Conservation (phyloP, 2,797 vertebrate genomes). For the Rhyacichthys aspro region DNA sequence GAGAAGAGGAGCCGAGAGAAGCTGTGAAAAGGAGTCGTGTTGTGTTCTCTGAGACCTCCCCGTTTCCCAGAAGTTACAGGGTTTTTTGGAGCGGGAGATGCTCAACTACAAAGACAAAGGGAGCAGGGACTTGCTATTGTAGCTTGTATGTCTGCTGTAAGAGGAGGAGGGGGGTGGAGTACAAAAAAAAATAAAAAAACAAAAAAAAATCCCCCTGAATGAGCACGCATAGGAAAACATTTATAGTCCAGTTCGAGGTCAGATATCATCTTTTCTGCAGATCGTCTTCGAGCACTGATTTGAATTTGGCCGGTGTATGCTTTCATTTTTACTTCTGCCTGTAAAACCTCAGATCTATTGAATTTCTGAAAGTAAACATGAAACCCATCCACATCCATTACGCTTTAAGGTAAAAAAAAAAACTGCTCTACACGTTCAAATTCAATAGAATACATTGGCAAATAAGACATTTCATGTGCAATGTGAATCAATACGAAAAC, state of each 20-base stretch:
- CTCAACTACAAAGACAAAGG: conserved; percentile 74
- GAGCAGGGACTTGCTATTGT: conserved; percentile 65
- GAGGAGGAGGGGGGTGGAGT: conserved; percentile 24
- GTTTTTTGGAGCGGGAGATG: conserved; percentile 58
- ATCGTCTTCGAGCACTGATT: conserved; percentile 10
- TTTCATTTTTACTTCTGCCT: conserved; percentile 28
- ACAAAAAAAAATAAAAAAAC: conserved; percentile 53
- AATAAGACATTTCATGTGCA: conserved; percentile 1
- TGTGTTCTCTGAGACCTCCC: conserved; percentile 58
- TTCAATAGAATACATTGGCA: conserved; percentile 16
- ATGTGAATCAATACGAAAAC: not conserved
- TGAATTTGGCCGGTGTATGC: conserved; percentile 16
- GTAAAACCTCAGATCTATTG: conserved; percentile 23
- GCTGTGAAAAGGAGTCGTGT: conserved; percentile 47
- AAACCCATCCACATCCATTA: conserved; percentile 1
- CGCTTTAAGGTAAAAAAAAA: conserved; percentile 13
- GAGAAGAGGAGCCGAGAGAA: conserved; percentile 45
- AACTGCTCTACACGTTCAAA: conserved; percentile 2
- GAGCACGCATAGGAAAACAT: conserved; percentile 34
- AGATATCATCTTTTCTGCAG: conserved; percentile 29
- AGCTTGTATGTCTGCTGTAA: conserved; percentile 45
- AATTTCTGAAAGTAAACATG: conserved; percentile 8
- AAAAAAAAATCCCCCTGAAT: conserved; percentile 53
- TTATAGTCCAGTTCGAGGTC: conserved; percentile 32
- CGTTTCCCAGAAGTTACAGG: conserved; percentile 70